Evolutionary conservation across 2,113 vertebrate genomes (phyloP).

Genomic region (Mirza zaza): DNA sequence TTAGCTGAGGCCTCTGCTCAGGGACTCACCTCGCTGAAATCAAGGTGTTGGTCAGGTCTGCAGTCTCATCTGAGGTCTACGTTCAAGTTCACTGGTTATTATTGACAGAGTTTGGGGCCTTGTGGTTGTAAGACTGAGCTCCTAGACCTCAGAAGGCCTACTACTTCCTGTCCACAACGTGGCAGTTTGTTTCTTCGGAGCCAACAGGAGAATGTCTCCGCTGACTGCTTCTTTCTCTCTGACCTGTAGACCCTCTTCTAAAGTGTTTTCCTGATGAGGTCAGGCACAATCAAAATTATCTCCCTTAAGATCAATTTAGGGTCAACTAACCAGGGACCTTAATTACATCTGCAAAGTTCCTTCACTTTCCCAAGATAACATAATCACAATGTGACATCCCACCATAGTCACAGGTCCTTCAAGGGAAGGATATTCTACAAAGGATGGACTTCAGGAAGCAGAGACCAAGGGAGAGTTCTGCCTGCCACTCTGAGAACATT

Average conservation of each 20-base stretch:
- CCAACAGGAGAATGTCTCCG: not conserved
- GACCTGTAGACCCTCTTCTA: not conserved
- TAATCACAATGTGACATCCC: not conserved
- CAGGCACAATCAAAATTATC: not conserved
- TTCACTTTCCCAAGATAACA: not conserved
- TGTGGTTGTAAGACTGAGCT: not conserved
- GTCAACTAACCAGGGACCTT: not conserved
- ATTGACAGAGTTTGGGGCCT: not conserved
- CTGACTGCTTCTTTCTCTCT: not conserved
- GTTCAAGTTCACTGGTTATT: not conserved
- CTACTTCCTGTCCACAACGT: not conserved
- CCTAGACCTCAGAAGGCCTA: not conserved
- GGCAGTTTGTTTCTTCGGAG: not conserved
- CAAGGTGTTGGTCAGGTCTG: not conserved
- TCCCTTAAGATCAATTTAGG: not conserved
- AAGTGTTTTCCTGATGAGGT: not conserved
- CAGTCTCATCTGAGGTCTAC: not conserved
- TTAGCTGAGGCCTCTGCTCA: not conserved
- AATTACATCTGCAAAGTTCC: not conserved
- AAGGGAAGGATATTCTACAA: not conserved
- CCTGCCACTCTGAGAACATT: not conserved
- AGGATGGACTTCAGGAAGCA: not conserved
- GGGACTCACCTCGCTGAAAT: not conserved
- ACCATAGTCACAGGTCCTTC: not conserved
- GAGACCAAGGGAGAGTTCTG: not conserved